Evolutionary conservation across 2,797 vertebrate species (phyloP).

Genomic region (Artibeus lituratus): DNA sequence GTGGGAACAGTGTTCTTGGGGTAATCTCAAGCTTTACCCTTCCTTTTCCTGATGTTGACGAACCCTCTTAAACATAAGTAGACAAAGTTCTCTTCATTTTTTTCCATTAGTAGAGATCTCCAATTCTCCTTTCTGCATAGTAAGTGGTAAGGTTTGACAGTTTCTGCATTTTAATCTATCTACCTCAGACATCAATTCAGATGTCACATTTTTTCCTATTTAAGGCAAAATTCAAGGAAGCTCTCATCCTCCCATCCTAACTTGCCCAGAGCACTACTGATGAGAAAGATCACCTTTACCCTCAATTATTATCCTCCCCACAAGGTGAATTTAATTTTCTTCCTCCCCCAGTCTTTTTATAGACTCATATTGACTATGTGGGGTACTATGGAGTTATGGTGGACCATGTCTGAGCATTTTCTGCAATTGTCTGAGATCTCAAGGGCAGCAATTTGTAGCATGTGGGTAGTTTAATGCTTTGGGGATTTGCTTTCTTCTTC

Average conservation of each 20-base stretch:
- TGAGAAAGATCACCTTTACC: not conserved
- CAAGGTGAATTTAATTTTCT: not conserved
- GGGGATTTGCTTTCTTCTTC: not conserved
- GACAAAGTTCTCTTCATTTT: not conserved
- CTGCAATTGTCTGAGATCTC: not conserved
- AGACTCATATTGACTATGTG: not conserved
- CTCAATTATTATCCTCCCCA: not conserved
- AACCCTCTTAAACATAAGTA: not conserved
- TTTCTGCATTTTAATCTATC: not conserved
- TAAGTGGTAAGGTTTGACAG: not conserved
- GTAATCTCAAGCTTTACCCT: not conserved
- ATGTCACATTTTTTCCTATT: not conserved
- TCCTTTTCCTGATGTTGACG: not conserved
- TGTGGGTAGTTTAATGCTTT: not conserved
- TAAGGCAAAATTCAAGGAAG: not conserved
- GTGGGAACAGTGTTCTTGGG: not conserved
- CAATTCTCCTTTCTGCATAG: not conserved
- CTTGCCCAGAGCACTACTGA: not conserved
- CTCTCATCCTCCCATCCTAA: rapidly evolving
- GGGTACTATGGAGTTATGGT: not conserved
- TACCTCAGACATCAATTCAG: not conserved
- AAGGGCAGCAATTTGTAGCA: not conserved
- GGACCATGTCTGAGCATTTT: not conserved
- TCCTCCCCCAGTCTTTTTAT: not conserved
- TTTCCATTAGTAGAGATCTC: not conserved